phyloP scores from a whole-genome alignment of 2,888 invertebrate species.

The Bellardia pandia region DNA sequence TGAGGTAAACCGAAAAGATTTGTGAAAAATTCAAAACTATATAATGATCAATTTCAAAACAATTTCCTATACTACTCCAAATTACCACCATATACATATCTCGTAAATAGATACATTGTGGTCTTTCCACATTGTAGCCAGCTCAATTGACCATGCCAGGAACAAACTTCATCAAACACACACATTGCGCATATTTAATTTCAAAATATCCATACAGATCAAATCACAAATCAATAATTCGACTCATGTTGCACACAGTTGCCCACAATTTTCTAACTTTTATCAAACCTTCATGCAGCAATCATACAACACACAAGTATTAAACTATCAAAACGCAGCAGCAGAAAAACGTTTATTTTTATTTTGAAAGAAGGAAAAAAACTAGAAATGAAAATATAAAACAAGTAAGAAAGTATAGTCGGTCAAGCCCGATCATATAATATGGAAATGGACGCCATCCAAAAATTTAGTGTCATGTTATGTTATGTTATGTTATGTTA shows the following conservation, averaged over 20 bases:
- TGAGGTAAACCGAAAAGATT: too few species aligned
- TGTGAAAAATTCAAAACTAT: too few species aligned
- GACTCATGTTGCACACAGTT: slow-evolving; percentile 3
- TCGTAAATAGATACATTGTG: too few species aligned
- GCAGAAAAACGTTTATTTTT: not conserved
- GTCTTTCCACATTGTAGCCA: not conserved
- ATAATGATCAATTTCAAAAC: too few species aligned
- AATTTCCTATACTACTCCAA: too few species aligned
- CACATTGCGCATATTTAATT: not conserved
- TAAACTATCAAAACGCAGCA: not conserved
- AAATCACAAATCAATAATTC: slow-evolving; percentile 36
- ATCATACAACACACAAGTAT: not conserved
- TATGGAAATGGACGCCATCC: too few species aligned
- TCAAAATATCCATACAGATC: slow-evolving; percentile 40
- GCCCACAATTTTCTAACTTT: not conserved
- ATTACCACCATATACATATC: too few species aligned
- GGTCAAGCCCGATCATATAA: too few species aligned
- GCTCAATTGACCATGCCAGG: slow-evolving; percentile 7
- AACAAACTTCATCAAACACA: slow-evolving; percentile 11
- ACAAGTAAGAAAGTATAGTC: not conserved
- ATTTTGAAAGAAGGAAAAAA: not conserved
- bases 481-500: too few species aligned
- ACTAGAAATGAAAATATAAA: not conserved
- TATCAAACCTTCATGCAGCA: not conserved
- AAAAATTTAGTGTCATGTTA: too few species aligned